phyloP scores from a whole-genome alignment of 2,888 invertebrate genomes.

The Pimpla rufipes region DNA sequence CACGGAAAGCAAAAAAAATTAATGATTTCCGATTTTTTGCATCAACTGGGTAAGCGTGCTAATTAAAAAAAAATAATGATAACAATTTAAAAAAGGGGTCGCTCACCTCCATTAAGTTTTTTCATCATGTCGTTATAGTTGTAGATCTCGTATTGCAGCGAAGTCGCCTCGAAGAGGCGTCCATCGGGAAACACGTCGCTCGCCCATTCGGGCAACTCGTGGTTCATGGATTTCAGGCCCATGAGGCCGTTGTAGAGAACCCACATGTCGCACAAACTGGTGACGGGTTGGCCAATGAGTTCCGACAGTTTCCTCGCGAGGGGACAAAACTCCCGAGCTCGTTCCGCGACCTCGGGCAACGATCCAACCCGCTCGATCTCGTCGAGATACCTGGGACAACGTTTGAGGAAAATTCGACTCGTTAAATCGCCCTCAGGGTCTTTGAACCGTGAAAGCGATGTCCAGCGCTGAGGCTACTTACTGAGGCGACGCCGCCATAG shows the following conservation, averaged over 20 bases:
- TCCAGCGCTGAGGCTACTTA: not conserved
- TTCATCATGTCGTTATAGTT: conserved; percentile 86
- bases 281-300: conserved; percentile 68
- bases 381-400: conserved; percentile 51
- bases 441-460: not conserved
- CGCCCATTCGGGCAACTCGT: conserved; percentile 87
- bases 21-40: too few species aligned
- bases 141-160: conserved; percentile 87
- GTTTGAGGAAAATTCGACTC: not conserved
- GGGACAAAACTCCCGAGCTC: conserved; percentile 5
- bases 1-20: too few species aligned
- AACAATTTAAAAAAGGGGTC: not conserved
- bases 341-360: conserved; percentile 41
- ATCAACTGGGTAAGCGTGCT: too few species aligned
- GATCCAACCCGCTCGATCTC: conserved; percentile 54
- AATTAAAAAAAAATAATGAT: not conserved
- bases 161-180: conserved; percentile 86
- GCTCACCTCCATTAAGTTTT: conserved; percentile 87
- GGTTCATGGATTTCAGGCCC: conserved; percentile 86
- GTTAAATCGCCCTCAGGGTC: not conserved
- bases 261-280: conserved; percentile 66
- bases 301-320: conserved; percentile 50
- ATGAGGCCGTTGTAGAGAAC: conserved; percentile 77
- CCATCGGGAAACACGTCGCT: conserved; percentile 86
- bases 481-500: conserved; percentile 17